A percentile compares a stretch with the other conserved stretches of the same genome.
phyloP scores from a whole-genome alignment of 1,140 invertebrate genomes.

The Portunus trituberculatus region DNA sequence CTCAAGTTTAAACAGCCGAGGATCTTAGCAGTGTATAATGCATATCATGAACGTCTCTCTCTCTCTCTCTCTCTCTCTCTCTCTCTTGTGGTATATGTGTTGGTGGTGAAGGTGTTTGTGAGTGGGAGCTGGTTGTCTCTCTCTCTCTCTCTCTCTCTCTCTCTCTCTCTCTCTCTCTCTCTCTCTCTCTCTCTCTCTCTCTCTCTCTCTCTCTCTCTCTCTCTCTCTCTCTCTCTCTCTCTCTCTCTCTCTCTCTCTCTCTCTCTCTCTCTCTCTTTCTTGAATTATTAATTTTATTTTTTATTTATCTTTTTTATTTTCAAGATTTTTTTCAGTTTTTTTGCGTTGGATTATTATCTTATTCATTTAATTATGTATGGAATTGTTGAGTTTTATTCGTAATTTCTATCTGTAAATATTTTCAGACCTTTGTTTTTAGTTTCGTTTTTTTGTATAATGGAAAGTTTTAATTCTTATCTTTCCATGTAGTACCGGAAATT shows the following conservation, averaged over 20 bases:
- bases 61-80: not conserved
- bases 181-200: not conserved
- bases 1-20: slow-evolving; percentile 69
- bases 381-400: too few species aligned
- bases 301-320: not conserved
- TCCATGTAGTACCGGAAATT: not conserved
- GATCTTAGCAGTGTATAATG: slow-evolving; percentile 62
- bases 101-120: too few species aligned
- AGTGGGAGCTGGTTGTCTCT: too few species aligned
- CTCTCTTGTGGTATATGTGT: too few species aligned
- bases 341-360: too few species aligned
- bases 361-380: too few species aligned
- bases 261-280: not conserved
- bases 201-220: not conserved
- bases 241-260: not conserved
- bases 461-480: too few species aligned
- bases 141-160: not conserved
- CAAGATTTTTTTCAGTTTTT: too few species aligned
- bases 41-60: not conserved
- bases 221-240: not conserved
- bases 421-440: not conserved
- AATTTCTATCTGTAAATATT: too few species aligned
- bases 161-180: slow-evolving; percentile 33
- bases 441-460: not conserved
- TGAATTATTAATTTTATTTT: not conserved